Conservation (phyloP, 2,113 vertebrate genomes). For the Pterocles orientalis region DNA sequence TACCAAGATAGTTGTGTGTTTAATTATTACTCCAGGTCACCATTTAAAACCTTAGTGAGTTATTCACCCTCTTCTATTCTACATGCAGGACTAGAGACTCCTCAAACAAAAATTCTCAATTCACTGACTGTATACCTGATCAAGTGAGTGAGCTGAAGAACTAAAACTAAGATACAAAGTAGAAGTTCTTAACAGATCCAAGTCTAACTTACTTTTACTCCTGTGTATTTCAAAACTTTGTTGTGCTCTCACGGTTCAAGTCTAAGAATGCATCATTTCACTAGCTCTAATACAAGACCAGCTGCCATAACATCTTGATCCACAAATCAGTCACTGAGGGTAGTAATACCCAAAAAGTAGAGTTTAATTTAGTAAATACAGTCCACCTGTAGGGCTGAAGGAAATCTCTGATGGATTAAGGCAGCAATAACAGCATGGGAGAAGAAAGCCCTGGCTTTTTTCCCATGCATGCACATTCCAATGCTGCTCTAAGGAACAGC, state of each 20-base stretch:
- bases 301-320: not conserved
- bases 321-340: not conserved
- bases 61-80: not conserved
- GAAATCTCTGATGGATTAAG: not conserved
- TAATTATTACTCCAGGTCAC: not conserved
- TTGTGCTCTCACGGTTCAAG: not conserved
- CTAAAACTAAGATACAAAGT: not conserved
- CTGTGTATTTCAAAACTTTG: not conserved
- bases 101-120: conserved; percentile 1
- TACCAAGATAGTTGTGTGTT: not conserved
- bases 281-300: not conserved
- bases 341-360: not conserved
- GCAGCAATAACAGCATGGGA: not conserved
- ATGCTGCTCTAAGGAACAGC: not conserved
- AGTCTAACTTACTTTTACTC: not conserved
- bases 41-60: not conserved
- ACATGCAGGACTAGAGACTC: not conserved
- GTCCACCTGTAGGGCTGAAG: not conserved
- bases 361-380: not conserved
- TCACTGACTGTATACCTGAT: not conserved
- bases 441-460: not conserved
- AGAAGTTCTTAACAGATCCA: not conserved
- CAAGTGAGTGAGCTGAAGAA: not conserved
- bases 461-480: not conserved
- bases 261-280: not conserved